A percentile compares a stretch with the other conserved stretches of the same genome.
These are phyloP conservation scores for Brienomyrus brachyistius DNA, from an alignment of 2,113 vertebrate species.

Conservation along the genomic window DNA sequence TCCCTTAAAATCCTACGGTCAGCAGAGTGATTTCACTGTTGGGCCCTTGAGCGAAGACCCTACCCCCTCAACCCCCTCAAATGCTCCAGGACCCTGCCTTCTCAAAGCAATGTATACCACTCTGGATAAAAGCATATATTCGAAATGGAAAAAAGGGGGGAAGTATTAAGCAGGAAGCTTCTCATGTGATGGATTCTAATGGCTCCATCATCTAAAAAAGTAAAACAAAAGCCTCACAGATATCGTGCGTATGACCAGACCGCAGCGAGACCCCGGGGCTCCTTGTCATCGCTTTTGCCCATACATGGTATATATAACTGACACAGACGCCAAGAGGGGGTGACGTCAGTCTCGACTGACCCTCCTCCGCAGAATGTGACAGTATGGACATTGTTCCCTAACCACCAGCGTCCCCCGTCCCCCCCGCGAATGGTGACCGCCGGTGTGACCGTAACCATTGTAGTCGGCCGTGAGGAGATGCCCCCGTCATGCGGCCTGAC, in stretches of 20 bases:
- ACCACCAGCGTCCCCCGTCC: neutral
- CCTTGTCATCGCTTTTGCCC: neutral
- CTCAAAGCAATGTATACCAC: neutral
- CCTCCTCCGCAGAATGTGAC: constrained; percentile 20
- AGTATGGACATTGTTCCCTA: constrained; percentile 30
- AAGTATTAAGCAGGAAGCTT: neutral
- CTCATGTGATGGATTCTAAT: neutral
- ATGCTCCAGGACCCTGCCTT: neutral
- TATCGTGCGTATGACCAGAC: neutral
- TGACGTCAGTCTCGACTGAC: constrained; percentile 33
- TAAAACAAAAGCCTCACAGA: neutral
- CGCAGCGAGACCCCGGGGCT: neutral
- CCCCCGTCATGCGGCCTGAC: constrained; percentile 3
- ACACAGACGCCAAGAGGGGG: neutral
- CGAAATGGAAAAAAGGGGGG: neutral
- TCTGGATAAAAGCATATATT: neutral
- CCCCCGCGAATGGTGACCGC: constrained; percentile 11
- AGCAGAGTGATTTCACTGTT: neutral
- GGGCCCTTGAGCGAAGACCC: neutral
- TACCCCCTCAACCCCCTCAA: neutral
- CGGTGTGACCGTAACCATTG: constrained; percentile 26
- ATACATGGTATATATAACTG: constrained; percentile 2
- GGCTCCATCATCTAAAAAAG: neutral
- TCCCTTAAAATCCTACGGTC: neutral
- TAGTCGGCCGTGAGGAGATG: constrained; percentile 19